Base-by-base conservation (phyloP, 2,888 invertebrate genomes). In the Germaria angustata region DNA sequence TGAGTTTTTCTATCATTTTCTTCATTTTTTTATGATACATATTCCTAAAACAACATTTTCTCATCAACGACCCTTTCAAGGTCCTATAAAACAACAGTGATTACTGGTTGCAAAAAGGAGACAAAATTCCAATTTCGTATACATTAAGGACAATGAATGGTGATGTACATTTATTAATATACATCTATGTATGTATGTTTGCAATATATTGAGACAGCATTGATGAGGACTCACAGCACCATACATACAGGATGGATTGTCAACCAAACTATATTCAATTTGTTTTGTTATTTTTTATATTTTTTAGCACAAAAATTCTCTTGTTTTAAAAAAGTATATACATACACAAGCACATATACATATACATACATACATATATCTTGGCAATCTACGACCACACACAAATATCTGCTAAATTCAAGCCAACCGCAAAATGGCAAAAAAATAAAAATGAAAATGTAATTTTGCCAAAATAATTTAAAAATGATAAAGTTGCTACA, bases 391-490 rank as follows among this genome's bases (percentile, higher is more conserved):
- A 49, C n/a, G 24, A 9, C 20, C 51, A 15, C 53, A 61, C 28
- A 44, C n/a, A 73, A 15, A 69, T n/a, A 13, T 15, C 2, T 15
- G 11, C 3, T 13, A n/a, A 44, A 66, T 39, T 36, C 7, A 46
- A 57, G 36, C 22, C 44, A 57, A 51, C 32, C 22, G 5, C 1
- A 51, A 32, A 76, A 34, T 22, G n/a, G n/a, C 36, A 44, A 46
- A 39, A 20, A 66, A 34, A 17, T 13, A n/a, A 0, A 15, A 39
- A 49, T n/a, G 15, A 69, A 49, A 75, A 69, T 69, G 15, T 75
- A 65, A 63, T 53, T 61, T 76, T 51, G 65, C 65, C 53, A 15
- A 82, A 82, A 79, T 75, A 71, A 75, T 83, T 76, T 63, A 15
- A 63, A 77, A 73, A 57, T 73, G 28, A 73, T 80, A 78, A 55